Conservation (phyloP, 2,113 vertebrate species). For the Barnardius zonarius region DNA sequence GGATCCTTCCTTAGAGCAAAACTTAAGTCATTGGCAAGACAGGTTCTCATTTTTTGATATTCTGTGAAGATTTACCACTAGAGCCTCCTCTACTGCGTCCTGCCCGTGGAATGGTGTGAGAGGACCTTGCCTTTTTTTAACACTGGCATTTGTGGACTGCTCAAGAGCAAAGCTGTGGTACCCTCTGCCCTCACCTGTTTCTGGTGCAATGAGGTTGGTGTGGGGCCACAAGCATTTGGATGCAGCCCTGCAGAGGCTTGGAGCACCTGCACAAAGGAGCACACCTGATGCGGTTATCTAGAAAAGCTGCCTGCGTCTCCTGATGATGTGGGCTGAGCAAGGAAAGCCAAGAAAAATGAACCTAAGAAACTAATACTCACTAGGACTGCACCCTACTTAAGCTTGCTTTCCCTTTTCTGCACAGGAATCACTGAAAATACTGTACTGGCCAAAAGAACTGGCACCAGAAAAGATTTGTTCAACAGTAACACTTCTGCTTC, state of each 20-base stretch:
- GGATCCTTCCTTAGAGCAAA: neutral
- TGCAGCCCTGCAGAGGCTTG: neutral
- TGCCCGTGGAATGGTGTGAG: rapidly evolving
- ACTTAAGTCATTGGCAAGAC: neutral
- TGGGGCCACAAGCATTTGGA: neutral
- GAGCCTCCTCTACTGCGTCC: rapidly evolving
- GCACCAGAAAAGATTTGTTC: neutral
- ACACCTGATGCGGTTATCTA: no score
- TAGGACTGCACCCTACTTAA: neutral
- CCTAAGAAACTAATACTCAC: neutral
- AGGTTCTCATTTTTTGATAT: neutral
- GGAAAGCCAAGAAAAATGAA: neutral
- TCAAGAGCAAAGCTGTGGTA: neutral
- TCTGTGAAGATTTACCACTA: rapidly evolving
- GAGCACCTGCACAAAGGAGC: rapidly evolving
- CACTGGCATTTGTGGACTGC: neutral
- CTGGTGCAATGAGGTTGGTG: neutral
- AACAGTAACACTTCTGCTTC: neutral
- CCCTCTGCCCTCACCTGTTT: neutral
- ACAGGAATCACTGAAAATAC: neutral
- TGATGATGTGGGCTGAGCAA: neutral
- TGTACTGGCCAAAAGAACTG: neutral
- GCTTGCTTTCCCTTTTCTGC: neutral
- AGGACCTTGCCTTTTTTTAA: rapidly evolving
- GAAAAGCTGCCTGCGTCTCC: neutral